Percentiles rank a stretch among this genome's conserved stretches.
These are phyloP conservation scores for Bombus pyrosoma DNA, from an alignment of 1,140 invertebrate genomes.

Conservation along the genomic window DNA sequence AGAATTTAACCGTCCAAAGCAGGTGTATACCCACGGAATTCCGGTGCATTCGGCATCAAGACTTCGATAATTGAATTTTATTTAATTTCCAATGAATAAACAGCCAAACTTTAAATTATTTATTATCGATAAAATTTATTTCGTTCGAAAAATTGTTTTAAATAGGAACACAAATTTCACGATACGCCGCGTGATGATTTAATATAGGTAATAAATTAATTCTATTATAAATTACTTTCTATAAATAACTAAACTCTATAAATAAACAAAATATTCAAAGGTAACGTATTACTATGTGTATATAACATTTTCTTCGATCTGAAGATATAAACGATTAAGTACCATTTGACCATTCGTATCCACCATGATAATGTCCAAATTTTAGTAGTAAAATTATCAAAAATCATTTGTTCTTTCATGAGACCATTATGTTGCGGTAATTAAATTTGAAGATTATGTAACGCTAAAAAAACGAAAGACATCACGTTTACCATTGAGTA, in stretches of 20 bases:
- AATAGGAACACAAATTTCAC: background rate
- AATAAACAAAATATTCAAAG: background rate
- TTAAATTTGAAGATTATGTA: background rate
- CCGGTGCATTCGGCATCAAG: conserved; percentile 4
- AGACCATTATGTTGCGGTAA: background rate
- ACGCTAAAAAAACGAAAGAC: no score
- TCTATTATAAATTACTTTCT: no score
- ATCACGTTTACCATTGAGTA: no score
- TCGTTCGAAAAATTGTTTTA: background rate
- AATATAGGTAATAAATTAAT: no score
- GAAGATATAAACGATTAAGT: background rate
- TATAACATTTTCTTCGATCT: background rate
- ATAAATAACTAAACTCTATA: background rate
- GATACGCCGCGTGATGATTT: no score
- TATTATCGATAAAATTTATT: background rate
- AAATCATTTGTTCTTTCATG: background rate
- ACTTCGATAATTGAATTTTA: conserved; percentile 21
- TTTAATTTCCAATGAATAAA: background rate
- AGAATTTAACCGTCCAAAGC: conserved; percentile 38
- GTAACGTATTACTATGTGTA: background rate
- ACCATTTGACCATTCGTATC: background rate
- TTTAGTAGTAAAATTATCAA: background rate
- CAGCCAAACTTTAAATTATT: background rate
- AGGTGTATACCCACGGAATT: background rate
- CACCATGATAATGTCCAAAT: background rate